These are phyloP conservation scores for Lysandra coridon DNA, from an alignment of 2,888 invertebrate species.

Conservation along the genomic window DNA sequence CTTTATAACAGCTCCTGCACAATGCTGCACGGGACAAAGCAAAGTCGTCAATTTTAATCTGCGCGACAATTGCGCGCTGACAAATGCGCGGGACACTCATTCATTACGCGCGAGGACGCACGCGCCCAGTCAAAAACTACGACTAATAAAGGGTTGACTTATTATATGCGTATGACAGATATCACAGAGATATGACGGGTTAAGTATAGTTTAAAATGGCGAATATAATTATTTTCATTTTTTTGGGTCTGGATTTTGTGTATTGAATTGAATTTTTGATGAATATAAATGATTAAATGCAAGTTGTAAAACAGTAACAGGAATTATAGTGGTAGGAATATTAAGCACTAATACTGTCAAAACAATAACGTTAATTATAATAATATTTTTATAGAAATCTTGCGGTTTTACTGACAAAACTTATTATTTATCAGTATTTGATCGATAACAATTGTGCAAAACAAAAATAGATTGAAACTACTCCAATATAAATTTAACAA, in stretches of 20 bases:
- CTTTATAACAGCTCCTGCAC: conserved; percentile 62
- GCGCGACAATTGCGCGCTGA: conserved; percentile 78
- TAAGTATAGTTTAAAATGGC: conserved; percentile 12
- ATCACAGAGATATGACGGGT: conserved; percentile 51
- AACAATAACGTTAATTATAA: background rate
- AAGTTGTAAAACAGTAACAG: too few relatives aligned
- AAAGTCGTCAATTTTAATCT: conserved; percentile 80
- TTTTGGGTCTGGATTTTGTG: background rate
- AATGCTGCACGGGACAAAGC: conserved; percentile 68
- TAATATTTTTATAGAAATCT: background rate
- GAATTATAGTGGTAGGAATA: too few relatives aligned
- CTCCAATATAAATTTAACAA: conserved; percentile 9
- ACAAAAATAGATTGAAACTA: background rate
- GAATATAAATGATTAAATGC: background rate
- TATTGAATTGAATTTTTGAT: background rate
- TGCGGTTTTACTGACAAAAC: background rate
- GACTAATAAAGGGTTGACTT: conserved; percentile 76
- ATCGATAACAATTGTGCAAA: conserved; percentile 11
- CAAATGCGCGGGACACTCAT: conserved; percentile 76
- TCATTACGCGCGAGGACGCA: conserved; percentile 70
- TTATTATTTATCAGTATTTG: background rate
- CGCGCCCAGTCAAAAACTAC: conserved; percentile 62
- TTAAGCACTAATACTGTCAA: background rate
- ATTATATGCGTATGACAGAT: conserved; percentile 58
- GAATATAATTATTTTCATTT: background rate